phyloP scores from a whole-genome alignment of 1,140 invertebrate genomes.

The Solenopsis invicta region DNA sequence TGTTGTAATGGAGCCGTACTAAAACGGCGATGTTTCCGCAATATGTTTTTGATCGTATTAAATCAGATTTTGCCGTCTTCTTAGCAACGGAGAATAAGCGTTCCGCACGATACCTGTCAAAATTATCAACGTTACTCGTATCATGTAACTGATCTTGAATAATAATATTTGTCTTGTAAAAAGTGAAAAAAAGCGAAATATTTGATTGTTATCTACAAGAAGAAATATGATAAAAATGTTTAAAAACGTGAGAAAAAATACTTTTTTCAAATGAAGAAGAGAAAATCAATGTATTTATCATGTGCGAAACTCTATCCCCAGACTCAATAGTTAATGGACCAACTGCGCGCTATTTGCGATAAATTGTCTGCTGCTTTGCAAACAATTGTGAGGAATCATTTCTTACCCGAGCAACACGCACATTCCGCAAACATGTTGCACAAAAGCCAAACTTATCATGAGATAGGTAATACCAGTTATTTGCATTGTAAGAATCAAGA shows the following conservation, averaged over 20 bases:
- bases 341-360: background rate
- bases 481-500: background rate
- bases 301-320: background rate
- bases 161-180: background rate
- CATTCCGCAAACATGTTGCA: conserved; percentile 37
- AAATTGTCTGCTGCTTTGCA: conserved; percentile 20
- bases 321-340: background rate
- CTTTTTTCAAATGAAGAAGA: background rate
- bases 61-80: background rate
- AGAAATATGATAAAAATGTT: background rate
- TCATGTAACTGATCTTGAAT: background rate
- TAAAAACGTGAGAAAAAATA: background rate
- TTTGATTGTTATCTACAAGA: background rate
- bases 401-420: conserved; percentile 31
- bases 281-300: background rate
- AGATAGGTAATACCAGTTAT: background rate
- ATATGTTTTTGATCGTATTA: background rate
- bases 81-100: conserved; percentile 13
- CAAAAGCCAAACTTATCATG: background rate
- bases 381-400: background rate
- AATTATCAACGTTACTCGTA: background rate
- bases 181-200: background rate
- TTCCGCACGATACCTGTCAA: background rate
- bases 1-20: conserved; percentile 31
- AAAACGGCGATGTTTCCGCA: background rate